Base-by-base conservation (phyloP, 2,113 vertebrate species). In the Anthoscopus minutus region DNA sequence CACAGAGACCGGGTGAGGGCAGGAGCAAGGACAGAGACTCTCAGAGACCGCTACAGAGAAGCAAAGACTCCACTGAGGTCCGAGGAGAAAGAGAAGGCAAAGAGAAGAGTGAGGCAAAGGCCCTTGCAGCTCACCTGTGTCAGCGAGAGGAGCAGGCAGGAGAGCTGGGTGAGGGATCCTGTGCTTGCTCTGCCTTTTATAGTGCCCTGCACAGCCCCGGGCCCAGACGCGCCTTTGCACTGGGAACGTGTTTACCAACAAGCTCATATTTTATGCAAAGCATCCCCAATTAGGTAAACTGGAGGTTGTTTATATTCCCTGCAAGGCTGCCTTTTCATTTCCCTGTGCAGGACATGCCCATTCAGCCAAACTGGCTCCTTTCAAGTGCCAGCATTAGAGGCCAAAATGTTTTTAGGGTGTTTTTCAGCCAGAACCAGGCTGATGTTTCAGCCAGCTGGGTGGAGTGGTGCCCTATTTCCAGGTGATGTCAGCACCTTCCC, bases 401-500 rank as follows among this genome's bases (percentile, higher is more conserved):
- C 14, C 35, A 54, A 38, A 65, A 71, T 7, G 7, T 57, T 81
- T 65, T 67, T 22, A 13, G 58, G 64, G 23, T 21, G 44, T 88
- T 85, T 77, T 54, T 79, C 40, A 56, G 20, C 51, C 45, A 72
- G 61, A 57, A 16, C 12, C 42, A 28, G 66, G 66, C 44, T 71
- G 50, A 7, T 48, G 50, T 64, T 80, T 48, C 48, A 42, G 58
- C 35, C 57, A 10, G 13, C 65, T 58, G 72, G 81, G 65, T 84
- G 88, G 73, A 72, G 81, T 23, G 44, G 65, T 51, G 81, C 28
- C 1, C 3, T 45, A 9, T 71, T 65, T 90, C 74, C 50, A 45
- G 57, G 81, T 84, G 81, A 78, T 84, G 81, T 90, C 81, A 90
- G 73, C 88, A 72, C 31, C 81, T 84, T 79, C n/a, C 81, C 2